Conservation (phyloP, 2,888 invertebrate species). For the Subacronicta megacephala region DNA sequence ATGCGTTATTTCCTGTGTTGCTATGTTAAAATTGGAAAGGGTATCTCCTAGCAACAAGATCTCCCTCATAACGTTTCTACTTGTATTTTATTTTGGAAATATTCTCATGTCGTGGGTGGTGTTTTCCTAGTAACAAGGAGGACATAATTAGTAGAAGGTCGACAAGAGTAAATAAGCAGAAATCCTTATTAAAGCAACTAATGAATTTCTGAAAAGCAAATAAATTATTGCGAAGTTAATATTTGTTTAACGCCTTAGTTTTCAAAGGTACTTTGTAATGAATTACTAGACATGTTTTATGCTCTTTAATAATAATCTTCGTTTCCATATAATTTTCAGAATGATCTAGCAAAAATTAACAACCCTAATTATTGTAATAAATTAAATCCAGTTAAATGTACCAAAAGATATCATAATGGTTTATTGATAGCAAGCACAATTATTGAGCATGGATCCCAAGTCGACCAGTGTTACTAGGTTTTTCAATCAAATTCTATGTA, state of each 20-base stretch:
- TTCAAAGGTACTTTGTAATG: conserved; percentile 22
- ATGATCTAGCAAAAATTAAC: conserved; percentile 36
- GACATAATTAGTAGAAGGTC: not conserved
- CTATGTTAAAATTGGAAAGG: not conserved
- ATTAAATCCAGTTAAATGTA: conserved; percentile 38
- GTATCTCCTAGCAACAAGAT: not conserved
- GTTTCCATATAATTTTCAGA: conserved; percentile 31
- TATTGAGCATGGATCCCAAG: too few relatives aligned
- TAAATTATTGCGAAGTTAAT: conserved; percentile 21
- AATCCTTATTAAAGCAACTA: conserved; percentile 18
- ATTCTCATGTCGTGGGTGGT: not conserved
- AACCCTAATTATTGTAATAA: conserved; percentile 50
- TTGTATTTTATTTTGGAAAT: too few relatives aligned
- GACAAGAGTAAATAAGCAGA: conserved; percentile 11
- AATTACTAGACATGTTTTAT: conserved; percentile 16
- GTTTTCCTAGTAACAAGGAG: conserved; percentile 15
- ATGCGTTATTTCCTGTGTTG: not conserved
- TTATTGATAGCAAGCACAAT: too few relatives aligned
- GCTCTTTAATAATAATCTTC: conserved; percentile 18
- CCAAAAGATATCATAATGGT: too few relatives aligned
- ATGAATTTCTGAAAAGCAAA: conserved; percentile 11
- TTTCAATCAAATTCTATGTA: too few relatives aligned
- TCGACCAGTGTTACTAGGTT: too few relatives aligned
- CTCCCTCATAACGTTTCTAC: too few relatives aligned
- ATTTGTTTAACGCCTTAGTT: conserved; percentile 26